Conservation (phyloP, 1,140 invertebrate species). For the Lucilia sericata region DNA sequence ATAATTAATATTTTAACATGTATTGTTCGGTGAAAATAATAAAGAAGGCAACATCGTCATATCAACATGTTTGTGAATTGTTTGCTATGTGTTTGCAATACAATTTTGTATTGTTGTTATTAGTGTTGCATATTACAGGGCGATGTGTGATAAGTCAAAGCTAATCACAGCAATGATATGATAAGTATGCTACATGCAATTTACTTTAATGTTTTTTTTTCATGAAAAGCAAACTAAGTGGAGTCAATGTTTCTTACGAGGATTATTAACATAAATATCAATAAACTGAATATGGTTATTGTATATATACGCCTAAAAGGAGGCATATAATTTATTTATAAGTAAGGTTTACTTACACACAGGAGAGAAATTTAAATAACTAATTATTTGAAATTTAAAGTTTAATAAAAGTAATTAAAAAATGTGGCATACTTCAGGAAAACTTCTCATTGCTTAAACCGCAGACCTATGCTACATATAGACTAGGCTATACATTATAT, state of each 20-base stretch:
- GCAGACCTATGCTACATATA: too few species aligned
- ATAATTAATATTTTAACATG: constrained; percentile 15
- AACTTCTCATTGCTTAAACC: too few species aligned
- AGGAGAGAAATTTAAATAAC: too few species aligned
- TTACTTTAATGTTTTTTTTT: constrained; percentile 11
- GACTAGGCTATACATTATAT: too few species aligned
- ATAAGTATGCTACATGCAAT: background rate
- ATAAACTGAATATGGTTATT: background rate
- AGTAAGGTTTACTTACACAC: too few species aligned
- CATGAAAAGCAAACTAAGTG: background rate
- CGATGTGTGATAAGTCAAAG: constrained; percentile 15
- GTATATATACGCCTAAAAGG: too few species aligned
- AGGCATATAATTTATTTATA: too few species aligned
- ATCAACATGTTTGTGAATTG: background rate
- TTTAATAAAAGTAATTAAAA: too few species aligned
- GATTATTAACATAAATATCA: background rate
- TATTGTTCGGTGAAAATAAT: background rate
- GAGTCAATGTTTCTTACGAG: constrained; percentile 4
- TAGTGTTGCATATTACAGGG: background rate
- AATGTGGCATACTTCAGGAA: too few species aligned
- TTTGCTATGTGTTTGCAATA: too few species aligned
- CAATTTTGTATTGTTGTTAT: background rate
- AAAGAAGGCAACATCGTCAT: background rate
- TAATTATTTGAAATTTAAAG: too few species aligned
- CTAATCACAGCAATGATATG: background rate